A percentile compares a stretch with the other conserved stretches of the same genome.
Evolutionary conservation across 2,797 vertebrate species (phyloP).

Genomic region (Pitangus sulphuratus): DNA sequence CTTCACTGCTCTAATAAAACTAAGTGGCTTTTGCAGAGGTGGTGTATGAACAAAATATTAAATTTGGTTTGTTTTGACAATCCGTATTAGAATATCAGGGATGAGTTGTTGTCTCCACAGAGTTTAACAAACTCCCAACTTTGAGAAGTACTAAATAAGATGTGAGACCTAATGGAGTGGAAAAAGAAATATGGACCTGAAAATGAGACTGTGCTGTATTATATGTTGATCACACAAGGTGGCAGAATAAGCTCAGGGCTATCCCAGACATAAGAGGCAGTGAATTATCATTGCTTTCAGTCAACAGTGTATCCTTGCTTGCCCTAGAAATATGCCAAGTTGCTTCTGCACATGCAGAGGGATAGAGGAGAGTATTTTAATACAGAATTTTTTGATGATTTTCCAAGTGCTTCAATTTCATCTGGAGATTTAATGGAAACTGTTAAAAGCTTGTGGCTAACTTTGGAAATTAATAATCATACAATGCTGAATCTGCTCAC

Average conservation of each 20-base stretch:
- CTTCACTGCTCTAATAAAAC: background rate
- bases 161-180: background rate
- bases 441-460: conserved; percentile 48
- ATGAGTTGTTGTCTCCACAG: background rate
- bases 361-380: conserved; percentile 4
- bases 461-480: conserved; percentile 57
- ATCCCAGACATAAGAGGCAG: background rate
- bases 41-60: background rate
- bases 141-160: background rate
- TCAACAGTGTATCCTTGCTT: background rate
- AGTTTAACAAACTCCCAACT: background rate
- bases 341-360: background rate
- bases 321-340: background rate
- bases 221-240: conserved; percentile 77
- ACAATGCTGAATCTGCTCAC: background rate
- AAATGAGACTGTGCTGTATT: conserved; percentile 70
- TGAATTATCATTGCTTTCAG: background rate
- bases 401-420: conserved; percentile 35
- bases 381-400: conserved; percentile 39
- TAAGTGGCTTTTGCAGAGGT: background rate
- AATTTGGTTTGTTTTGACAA: background rate
- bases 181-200: conserved; percentile 6
- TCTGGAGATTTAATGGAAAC: conserved; percentile 44
- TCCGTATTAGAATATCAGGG: background rate
- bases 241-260: conserved; percentile 76